A percentile compares a stretch with the other conserved stretches of the same genome.
These are phyloP conservation scores for Nymphicus hollandicus DNA, from an alignment of 2,113 vertebrate species.

Conservation along the genomic window DNA sequence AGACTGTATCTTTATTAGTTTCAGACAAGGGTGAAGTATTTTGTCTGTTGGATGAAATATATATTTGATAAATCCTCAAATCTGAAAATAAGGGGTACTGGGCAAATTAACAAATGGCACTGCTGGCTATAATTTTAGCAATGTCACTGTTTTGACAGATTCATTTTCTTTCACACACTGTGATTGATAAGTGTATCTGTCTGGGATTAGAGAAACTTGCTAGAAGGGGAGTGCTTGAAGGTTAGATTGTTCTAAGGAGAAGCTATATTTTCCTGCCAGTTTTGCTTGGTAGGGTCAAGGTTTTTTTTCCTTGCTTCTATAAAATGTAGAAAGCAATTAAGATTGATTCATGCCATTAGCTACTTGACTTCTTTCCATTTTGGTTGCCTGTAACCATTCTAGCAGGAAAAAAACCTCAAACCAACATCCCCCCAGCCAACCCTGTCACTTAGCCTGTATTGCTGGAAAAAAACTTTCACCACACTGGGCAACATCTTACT, in stretches of 20 bases:
- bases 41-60: not conserved
- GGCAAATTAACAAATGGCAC: constrained; percentile 6
- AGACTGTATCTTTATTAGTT: not conserved
- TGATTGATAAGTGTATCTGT: constrained; percentile 52
- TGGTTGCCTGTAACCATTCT: not conserved
- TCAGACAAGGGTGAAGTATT: not conserved
- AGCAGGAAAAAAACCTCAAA: not conserved
- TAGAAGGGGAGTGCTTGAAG: constrained; percentile 54
- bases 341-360: constrained; percentile 37
- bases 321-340: constrained; percentile 69
- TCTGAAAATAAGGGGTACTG: not conserved
- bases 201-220: constrained; percentile 49
- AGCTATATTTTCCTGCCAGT: constrained; percentile 55
- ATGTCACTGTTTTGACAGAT: not conserved
- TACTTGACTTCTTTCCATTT: constrained; percentile 22
- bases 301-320: constrained; percentile 17
- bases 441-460: not conserved
- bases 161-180: constrained; percentile 1
- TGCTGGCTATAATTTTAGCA: not conserved
- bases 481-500: not conserved
- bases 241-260: constrained; percentile 49
- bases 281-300: constrained; percentile 46
- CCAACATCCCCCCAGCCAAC: not conserved
- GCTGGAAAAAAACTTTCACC: not conserved
- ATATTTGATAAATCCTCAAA: not conserved